Base-by-base conservation (phyloP, 1,140 invertebrate species). In the Drosophila murphyi region DNA sequence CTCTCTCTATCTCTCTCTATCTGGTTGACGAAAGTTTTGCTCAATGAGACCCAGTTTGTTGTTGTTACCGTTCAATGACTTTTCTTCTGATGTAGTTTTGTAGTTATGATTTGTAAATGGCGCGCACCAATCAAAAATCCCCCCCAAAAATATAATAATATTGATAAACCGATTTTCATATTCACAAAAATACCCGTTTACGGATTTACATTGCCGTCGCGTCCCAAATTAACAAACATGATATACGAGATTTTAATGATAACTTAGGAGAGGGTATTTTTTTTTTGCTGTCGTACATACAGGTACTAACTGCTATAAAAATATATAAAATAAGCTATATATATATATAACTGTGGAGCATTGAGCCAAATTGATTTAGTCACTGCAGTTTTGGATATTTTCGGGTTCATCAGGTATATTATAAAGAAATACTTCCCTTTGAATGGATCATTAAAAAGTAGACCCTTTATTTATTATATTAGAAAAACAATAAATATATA, bases 21-120 rank as follows among this genome's bases (percentile, higher is more conserved):
- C 5, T 20, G n/a, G 6, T 31, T 63, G 63, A 74, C 63, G 71
- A 86, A 81, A 81, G 75, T 78, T 82, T 45, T 4, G 56, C 8
- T 64, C 39, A 71, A 37, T 72, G 57, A 70, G 79, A 87, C 83
- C 80, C 83, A 87, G 70, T 82, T 67, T 69, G 81, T 12, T 34
- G 43, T 20, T 62, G 72, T 76, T 78, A 67, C 47, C 76, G 55
- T 65, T 76, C 62, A 67, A 20, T 71, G 76, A 31, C 52, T 39
- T 82, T 75, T 80, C 76, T 80, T 67, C 45, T 76, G 75, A 64
- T 76, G 52, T 64, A 75, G 39, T 41, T 60, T 45, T 48, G 51
- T 5, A 55, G 29, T 51, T 68, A 45, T 32, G 60, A 59, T 64
- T 71, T 61, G 51, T 43, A 61, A 79, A 60, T 70, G 74, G 76